Evolutionary conservation across 2,888 invertebrate genomes (phyloP).

Genomic region (Notodonta ziczac): DNA sequence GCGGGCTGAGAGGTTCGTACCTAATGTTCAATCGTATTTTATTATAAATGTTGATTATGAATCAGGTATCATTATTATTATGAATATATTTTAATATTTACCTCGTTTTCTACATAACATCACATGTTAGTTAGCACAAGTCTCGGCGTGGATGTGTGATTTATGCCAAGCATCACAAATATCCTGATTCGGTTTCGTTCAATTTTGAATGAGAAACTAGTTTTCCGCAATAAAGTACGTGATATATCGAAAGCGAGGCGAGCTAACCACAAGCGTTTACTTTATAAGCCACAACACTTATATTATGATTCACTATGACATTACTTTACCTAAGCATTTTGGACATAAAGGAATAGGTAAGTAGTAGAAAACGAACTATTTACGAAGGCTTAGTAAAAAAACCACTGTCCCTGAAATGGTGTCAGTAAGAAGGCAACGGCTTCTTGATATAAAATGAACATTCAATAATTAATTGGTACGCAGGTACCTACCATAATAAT

Average conservation of each 20-base stretch:
- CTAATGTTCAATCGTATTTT: too few relatives aligned
- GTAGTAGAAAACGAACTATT: not conserved
- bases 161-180: not conserved
- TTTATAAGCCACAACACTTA: not conserved
- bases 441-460: too few relatives aligned
- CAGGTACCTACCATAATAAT: too few relatives aligned
- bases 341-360: not conserved
- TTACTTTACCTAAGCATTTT: not conserved
- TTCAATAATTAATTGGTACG: too few relatives aligned
- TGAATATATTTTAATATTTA: not conserved
- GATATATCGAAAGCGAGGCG: not conserved
- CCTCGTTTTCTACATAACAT: not conserved
- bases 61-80: too few relatives aligned
- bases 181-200: not conserved
- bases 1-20: too few relatives aligned
- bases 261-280: not conserved
- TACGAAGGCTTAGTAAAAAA: not conserved
- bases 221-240: not conserved
- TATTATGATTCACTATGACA: not conserved
- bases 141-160: not conserved
- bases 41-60: too few relatives aligned
- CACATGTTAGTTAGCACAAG: not conserved
- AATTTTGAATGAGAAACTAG: conserved; percentile 1
- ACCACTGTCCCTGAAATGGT: too few relatives aligned
- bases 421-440: too few relatives aligned